Evolutionary conservation across 2,888 invertebrate genomes (phyloP).

Genomic region (Diadegma fenestrale): DNA sequence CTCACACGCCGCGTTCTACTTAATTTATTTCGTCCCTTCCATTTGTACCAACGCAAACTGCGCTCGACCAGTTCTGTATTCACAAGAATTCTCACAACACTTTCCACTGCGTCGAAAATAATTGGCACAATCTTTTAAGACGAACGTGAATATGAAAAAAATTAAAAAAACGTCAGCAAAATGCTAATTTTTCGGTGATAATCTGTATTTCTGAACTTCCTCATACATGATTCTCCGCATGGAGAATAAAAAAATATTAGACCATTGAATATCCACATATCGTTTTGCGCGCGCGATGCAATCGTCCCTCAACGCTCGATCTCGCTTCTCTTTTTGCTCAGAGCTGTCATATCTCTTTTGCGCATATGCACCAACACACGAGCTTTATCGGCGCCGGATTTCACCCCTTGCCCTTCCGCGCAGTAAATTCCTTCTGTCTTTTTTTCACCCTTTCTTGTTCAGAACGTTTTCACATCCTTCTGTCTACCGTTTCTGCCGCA

Average conservation of each 20-base stretch:
- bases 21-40: background rate
- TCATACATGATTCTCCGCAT: background rate
- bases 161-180: background rate
- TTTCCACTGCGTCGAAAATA: background rate
- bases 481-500: constrained; percentile 45
- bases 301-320: constrained; percentile 53
- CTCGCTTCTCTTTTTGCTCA: constrained; percentile 29
- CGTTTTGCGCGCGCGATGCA: constrained; percentile 39
- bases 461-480: constrained; percentile 54
- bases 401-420: constrained; percentile 64
- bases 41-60: background rate
- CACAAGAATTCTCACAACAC: background rate
- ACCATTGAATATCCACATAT: constrained; percentile 27
- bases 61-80: background rate
- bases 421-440: constrained; percentile 62
- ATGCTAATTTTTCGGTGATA: background rate
- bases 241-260: background rate
- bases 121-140: background rate
- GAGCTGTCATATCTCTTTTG: constrained; percentile 28
- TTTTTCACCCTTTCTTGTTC: constrained; percentile 53
- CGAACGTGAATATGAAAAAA: background rate
- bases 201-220: background rate
- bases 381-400: constrained; percentile 58
- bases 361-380: constrained; percentile 14
- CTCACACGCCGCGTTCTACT: background rate